Evolutionary conservation across 1,140 invertebrate genomes (phyloP), one percentile per base, ranked within the genome.

Genomic region (Vanessa tameamea): DNA sequence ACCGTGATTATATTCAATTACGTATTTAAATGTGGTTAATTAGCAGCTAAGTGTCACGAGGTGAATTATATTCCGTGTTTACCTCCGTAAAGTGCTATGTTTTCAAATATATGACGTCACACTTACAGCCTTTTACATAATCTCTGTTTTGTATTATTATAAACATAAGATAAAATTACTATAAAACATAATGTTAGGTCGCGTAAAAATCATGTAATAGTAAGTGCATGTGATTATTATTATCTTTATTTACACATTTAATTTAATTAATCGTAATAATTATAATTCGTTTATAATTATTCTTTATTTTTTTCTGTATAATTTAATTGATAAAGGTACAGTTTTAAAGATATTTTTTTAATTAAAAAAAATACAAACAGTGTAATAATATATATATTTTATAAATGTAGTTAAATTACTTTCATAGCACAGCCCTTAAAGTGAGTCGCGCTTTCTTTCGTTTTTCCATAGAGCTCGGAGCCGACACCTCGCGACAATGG

Each of bases 401-500:
- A 4, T 31, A 6, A 31, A 31, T 31, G 26, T 31, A 31, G 26
- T 31, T 31, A 31, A 31, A 31, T 31, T 31, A 31, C 26, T 31
- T 31, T 31, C 2, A 31, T 4, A 6, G 59, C 65, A 15, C 80
- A 84, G 67, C 86, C 83, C 86, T 85, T 31, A 16, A 53, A 16
- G 12, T 14, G 43, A 48, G n/a, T 20, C 20, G 71, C 50, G 71
- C 78, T 76, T 72, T 77, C 43, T 81, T 80, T 81, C 77, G 80
- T 78, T 82, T 82, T 74, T 78, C 61, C 66, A 70, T 72, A 72
- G 79, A 69, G 73, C 76, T 59, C 63, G 65, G 61, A 37, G 74
- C 82, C 82, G 78, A 83, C 86, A 86, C 85, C 82, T 84, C 81
- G 71, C 72, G 81, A 88, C 84, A 85, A 80, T 81, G 76, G 75